These are phyloP conservation scores for Acronicta alni DNA, from an alignment of 2,888 invertebrate genomes.

Conservation along the genomic window DNA sequence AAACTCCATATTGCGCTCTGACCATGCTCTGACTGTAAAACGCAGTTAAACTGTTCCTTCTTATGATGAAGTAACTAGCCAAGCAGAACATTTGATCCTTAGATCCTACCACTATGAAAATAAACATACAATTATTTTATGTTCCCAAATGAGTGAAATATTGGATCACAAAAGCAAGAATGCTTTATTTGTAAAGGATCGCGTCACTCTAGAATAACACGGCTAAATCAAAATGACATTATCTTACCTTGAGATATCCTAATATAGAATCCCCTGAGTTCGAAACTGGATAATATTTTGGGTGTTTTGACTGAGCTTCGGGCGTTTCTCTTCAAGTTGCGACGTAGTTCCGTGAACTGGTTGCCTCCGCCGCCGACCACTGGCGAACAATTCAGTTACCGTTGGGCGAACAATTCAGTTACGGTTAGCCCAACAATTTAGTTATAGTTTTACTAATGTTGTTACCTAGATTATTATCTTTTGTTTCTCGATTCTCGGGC, in stretches of 20 bases:
- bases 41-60: no score
- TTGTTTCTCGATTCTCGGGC: constrained; percentile 16
- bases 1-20: no score
- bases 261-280: constrained; percentile 91
- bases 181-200: no score
- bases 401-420: constrained; percentile 24
- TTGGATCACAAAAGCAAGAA: no score
- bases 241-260: constrained; percentile 88
- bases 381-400: constrained; percentile 51
- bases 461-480: constrained; percentile 23
- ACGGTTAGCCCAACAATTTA: constrained; percentile 24
- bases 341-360: constrained; percentile 91
- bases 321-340: constrained; percentile 89
- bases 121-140: no score
- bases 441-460: constrained; percentile 33
- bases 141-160: no score
- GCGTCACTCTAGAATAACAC: no score
- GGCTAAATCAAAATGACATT: neutral
- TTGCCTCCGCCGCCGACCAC: constrained; percentile 93
- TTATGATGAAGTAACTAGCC: no score
- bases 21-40: no score
- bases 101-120: no score
- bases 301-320: constrained; percentile 87
- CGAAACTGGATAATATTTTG: constrained; percentile 89
- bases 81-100: no score